Percentiles rank a stretch among this genome's conserved stretches.
These are phyloP conservation scores for Allolobophora icterica DNA, from an alignment of 2,888 invertebrate species.

Conservation along the genomic window DNA sequence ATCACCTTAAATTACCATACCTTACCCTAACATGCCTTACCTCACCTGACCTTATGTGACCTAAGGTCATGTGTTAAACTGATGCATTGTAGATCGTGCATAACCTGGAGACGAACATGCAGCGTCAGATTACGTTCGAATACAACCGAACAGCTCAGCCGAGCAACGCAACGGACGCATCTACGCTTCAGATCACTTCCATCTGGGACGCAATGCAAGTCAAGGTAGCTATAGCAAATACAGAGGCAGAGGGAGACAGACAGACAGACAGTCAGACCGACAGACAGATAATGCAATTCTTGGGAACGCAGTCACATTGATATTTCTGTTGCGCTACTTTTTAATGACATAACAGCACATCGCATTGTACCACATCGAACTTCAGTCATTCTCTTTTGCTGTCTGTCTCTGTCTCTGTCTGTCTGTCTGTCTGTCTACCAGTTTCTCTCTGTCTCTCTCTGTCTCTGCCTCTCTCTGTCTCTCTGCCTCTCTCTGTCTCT, in stretches of 20 bases:
- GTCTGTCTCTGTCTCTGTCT: too few relatives aligned
- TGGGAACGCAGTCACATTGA: neutral
- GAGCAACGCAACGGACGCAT: conserved; percentile 19
- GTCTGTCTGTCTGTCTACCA: too few relatives aligned
- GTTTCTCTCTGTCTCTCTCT: too few relatives aligned
- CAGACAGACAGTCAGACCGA: neutral
- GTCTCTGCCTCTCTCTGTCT: too few relatives aligned
- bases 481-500: too few relatives aligned
- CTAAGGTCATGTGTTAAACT: neutral
- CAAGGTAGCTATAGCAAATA: neutral
- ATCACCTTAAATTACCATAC: too few relatives aligned
- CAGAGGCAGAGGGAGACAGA: neutral
- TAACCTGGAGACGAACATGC: neutral
- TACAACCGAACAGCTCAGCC: conserved; percentile 33
- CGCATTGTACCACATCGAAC: too few relatives aligned
- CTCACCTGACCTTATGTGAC: too few relatives aligned
- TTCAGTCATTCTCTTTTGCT: too few relatives aligned
- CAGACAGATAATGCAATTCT: neutral
- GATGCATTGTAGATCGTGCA: neutral
- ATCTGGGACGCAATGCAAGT: conserved; percentile 33
- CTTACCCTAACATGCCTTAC: too few relatives aligned
- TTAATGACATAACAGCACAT: too few relatives aligned
- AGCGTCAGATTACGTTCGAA: conserved; percentile 24
- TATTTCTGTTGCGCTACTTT: too few relatives aligned
- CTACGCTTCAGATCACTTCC: conserved; percentile 24